A percentile compares a stretch with the other conserved stretches of the same genome.
Conservation (phyloP, 2,113 vertebrate genomes). For the Ptilorrhoa leucosticta region DNA sequence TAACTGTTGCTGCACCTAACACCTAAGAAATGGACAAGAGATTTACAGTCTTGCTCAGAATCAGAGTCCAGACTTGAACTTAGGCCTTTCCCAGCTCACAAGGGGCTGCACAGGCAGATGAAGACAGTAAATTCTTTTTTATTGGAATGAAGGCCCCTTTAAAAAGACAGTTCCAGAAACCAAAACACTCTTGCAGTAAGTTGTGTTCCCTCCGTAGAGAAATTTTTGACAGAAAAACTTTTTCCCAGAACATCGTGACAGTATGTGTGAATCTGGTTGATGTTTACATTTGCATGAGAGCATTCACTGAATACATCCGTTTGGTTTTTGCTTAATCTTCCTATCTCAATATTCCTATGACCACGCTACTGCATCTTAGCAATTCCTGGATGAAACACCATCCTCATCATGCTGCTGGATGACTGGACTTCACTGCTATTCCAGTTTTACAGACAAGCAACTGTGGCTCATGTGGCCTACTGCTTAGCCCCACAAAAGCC, state of each 20-base stretch:
- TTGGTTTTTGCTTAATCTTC: not conserved
- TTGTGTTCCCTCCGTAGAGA: not conserved
- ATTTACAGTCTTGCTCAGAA: not conserved
- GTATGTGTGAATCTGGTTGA: not conserved
- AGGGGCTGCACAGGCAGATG: not conserved
- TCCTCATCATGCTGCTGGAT: not conserved
- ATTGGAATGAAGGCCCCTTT: not conserved
- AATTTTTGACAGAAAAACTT: not conserved
- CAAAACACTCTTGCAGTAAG: not conserved
- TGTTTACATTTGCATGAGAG: not conserved
- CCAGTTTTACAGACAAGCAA: not conserved
- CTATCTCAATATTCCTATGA: not conserved
- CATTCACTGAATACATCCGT: not conserved
- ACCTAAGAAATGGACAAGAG: not conserved
- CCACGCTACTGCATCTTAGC: not conserved
- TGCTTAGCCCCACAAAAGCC: not conserved
- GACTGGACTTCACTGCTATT: not conserved
- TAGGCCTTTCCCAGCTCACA: not conserved
- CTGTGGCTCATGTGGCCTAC: not conserved
- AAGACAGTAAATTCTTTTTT: not conserved
- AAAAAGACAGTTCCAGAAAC: not conserved
- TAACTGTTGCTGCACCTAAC: not conserved
- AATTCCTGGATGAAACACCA: not conserved
- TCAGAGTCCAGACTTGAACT: not conserved
- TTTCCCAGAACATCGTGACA: not conserved